Percentiles rank a stretch among this genome's conserved stretches.
Evolutionary conservation across 2,797 vertebrate genomes (phyloP).

Genomic region (Triplophysa bombifrons): DNA sequence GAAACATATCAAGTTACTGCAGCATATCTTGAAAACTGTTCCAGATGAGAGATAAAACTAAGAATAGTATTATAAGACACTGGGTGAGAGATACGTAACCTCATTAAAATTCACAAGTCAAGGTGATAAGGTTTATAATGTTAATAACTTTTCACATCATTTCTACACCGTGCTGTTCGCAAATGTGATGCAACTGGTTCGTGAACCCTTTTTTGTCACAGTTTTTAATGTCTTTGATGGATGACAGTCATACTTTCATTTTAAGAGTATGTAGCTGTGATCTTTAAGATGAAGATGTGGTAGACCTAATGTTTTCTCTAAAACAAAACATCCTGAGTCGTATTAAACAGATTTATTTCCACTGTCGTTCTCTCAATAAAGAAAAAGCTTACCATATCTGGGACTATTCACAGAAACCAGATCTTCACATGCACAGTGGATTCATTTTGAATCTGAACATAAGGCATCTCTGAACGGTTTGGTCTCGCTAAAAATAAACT

Average conservation of each 20-base stretch:
- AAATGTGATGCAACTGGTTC: neutral
- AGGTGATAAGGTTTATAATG: neutral
- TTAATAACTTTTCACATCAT: neutral
- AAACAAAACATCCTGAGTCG: conserved; percentile 3
- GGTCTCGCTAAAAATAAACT: conserved; percentile 60
- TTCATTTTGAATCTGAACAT: conserved; percentile 18
- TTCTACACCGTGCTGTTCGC: neutral
- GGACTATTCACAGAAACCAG: conserved; percentile 35
- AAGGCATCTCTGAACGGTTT: conserved; percentile 22
- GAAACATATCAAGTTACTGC: neutral
- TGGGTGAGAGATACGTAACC: neutral
- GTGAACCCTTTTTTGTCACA: neutral
- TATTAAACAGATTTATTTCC: conserved; percentile 12
- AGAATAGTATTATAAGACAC: neutral
- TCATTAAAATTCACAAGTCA: neutral
- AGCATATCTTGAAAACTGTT: neutral
- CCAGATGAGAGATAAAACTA: neutral
- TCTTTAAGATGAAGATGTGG: neutral
- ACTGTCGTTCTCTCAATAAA: neutral
- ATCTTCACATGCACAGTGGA: conserved; percentile 21
- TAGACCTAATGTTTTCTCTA: neutral
- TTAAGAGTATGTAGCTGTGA: neutral
- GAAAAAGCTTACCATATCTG: conserved; percentile 23
- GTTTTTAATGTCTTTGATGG: conserved; percentile 3
- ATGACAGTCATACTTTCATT: neutral